phyloP scores from a whole-genome alignment of 2,888 invertebrate species.

The Pristionchus maxplancki region DNA sequence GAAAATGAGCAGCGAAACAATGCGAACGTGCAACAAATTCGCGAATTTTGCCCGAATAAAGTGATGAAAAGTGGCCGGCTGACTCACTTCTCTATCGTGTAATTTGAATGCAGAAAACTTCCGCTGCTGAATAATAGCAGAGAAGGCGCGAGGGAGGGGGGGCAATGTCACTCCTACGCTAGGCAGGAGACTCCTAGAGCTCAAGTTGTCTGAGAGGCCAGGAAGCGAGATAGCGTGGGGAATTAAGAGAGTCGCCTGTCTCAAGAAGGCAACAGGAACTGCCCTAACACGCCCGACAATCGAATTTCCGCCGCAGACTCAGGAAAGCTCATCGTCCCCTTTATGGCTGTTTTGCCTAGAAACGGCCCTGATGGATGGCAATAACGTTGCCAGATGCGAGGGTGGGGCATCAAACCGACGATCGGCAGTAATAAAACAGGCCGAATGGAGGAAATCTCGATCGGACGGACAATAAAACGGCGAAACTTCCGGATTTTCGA shows the following conservation, averaged over 20 bases:
- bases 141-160: background rate
- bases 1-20: background rate
- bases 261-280: background rate
- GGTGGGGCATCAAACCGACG: no score
- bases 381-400: background rate
- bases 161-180: slow-evolving; percentile 5
- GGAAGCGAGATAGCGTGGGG: background rate
- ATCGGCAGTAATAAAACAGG: background rate
- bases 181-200: background rate
- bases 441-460: background rate
- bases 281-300: background rate
- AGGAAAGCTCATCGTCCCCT: background rate
- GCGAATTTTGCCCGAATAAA: background rate
- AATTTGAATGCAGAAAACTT: background rate
- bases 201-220: background rate
- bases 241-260: background rate
- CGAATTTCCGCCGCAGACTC: background rate
- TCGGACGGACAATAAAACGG: background rate
- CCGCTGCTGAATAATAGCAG: background rate
- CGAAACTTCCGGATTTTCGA: background rate
- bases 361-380: background rate
- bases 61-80: background rate
- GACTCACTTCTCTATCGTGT: background rate
- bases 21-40: background rate
- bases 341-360: background rate